Evolutionary conservation across 1,140 invertebrate species (phyloP).

Genomic region (Drosophila repletoides): DNA sequence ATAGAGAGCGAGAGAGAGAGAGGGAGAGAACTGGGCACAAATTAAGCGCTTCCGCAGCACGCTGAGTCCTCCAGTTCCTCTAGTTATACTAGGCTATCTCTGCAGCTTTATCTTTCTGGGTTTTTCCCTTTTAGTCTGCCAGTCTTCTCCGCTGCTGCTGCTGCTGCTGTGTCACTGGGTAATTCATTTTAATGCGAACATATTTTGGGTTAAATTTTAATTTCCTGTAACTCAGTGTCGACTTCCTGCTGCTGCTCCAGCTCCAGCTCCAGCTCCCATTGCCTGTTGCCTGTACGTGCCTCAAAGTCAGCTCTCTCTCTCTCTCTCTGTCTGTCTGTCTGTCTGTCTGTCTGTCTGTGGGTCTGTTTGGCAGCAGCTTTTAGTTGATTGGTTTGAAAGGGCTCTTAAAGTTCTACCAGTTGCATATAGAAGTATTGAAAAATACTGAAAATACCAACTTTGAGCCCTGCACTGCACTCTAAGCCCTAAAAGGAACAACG

Average conservation of each 20-base stretch:
- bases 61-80: neutral
- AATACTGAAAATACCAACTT: conserved; percentile 12
- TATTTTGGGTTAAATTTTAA: conserved; percentile 68
- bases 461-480: neutral
- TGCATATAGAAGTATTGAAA: conserved; percentile 17
- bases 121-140: neutral
- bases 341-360: neutral
- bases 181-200: conserved; percentile 66
- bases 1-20: no score
- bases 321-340: neutral
- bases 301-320: neutral
- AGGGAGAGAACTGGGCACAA: no score
- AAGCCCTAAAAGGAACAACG: conserved; percentile 19
- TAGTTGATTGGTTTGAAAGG: conserved; percentile 30
- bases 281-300: conserved; percentile 1
- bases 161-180: conserved; percentile 13
- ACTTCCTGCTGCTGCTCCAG: conserved; percentile 55
- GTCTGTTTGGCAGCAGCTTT: conserved; percentile 5
- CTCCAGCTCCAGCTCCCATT: no score
- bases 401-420: neutral
- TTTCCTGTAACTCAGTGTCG: conserved; percentile 69
- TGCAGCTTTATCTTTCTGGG: neutral
- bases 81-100: neutral
- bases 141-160: neutral
- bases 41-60: conserved; percentile 75